These are phyloP conservation scores for Drusus annulatus DNA, from an alignment of 1,140 invertebrate genomes.

Conservation along the genomic window DNA sequence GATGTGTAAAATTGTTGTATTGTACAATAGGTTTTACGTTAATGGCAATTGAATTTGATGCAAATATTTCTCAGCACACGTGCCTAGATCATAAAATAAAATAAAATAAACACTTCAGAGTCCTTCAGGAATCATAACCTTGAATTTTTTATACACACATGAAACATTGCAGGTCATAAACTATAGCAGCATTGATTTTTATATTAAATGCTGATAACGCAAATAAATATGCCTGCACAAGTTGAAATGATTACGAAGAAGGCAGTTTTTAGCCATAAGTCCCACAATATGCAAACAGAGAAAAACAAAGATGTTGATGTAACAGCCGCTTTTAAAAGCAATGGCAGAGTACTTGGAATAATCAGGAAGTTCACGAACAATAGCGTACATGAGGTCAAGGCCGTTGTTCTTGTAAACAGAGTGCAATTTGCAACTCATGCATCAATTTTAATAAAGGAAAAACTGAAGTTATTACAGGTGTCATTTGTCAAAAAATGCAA, in stretches of 20 bases:
- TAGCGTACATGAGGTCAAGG: conserved; percentile 44
- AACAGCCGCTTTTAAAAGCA: conserved; percentile 25
- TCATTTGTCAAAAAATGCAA: conserved; percentile 49
- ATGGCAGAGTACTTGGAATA: conserved; percentile 8
- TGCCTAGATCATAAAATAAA: background rate
- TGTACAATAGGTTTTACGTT: background rate
- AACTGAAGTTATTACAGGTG: conserved; percentile 46
- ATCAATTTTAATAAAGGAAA: conserved; percentile 39
- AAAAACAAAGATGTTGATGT: conserved; percentile 42
- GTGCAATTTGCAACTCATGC: conserved; percentile 32
- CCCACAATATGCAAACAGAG: background rate
- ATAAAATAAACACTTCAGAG: conserved; percentile 7
- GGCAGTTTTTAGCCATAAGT: background rate
- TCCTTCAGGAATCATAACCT: conserved; percentile 42
- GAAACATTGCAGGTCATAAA: conserved; percentile 53
- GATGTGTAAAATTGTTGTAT: background rate
- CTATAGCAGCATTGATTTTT: conserved; percentile 48
- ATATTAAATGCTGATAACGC: conserved; percentile 42
- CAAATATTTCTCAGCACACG: background rate
- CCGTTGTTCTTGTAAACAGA: conserved; percentile 41
- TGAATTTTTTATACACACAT: conserved; percentile 38
- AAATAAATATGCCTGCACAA: conserved; percentile 21
- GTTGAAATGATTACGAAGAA: background rate
- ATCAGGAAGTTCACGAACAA: conserved; percentile 31
- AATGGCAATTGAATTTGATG: too few species aligned